A percentile compares a stretch with the other conserved stretches of the same genome.
phyloP scores from a whole-genome alignment of 2,797 vertebrate genomes.

The Natrix natrix region DNA sequence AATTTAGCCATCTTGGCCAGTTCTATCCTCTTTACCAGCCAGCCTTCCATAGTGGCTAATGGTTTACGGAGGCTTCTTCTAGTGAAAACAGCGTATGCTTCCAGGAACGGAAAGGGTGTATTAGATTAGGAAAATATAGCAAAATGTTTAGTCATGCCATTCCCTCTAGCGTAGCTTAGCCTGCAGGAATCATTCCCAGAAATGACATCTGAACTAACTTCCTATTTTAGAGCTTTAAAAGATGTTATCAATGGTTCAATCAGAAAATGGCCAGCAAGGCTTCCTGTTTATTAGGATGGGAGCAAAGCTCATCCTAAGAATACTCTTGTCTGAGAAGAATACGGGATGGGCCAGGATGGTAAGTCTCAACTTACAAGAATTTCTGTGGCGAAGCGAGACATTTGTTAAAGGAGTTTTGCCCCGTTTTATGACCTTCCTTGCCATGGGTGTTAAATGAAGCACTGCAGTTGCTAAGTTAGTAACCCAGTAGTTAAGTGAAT shows the following conservation, averaged over 20 bases:
- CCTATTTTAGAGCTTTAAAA: not conserved
- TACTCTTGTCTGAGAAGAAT: not conserved
- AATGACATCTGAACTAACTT: not conserved
- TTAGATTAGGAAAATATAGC: not conserved
- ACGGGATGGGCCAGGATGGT: too few species aligned
- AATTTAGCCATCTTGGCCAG: not conserved
- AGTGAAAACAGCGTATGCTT: not conserved
- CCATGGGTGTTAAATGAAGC: not conserved
- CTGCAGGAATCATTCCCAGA: not conserved
- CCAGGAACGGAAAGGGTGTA: not conserved
- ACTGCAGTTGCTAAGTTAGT: not conserved
- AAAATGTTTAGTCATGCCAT: not conserved
- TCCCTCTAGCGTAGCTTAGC: not conserved
- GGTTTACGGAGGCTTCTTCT: not conserved
- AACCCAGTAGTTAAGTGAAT: not conserved
- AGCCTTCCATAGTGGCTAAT: not conserved
- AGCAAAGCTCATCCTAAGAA: not conserved
- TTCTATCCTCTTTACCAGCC: not conserved
- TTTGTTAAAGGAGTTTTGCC: not conserved
- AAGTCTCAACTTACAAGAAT: not conserved
- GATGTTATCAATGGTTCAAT: not conserved
- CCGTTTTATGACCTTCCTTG: not conserved
- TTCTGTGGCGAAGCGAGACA: not conserved
- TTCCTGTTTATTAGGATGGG: not conserved
- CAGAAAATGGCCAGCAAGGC: not conserved